Evolutionary conservation across 2,888 invertebrate species (phyloP), one percentile per base, ranked within the genome.

Genomic region (Macrostomum cliftonense): DNA sequence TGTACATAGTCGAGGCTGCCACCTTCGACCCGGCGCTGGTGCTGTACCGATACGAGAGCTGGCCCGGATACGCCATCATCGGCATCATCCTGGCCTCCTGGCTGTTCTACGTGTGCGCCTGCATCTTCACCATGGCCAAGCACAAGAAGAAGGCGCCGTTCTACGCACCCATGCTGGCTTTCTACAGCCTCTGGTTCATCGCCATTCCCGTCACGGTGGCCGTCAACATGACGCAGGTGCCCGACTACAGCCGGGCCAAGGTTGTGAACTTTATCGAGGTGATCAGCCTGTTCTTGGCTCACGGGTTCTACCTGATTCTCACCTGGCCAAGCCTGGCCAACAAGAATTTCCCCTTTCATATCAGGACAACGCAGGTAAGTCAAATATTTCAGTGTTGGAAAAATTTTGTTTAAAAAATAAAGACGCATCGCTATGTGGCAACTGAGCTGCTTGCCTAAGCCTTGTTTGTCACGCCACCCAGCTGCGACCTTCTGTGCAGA

Each of bases 341-440:
- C 64, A 80, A 79, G 61, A 84, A 84, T 63, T 87, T 88, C 61
- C 88, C 88, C 0, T 88, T 83, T 65, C 87, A 88, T 64, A 84
- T 87, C 28, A 73, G 84, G 47, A 86, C 86, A 0, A 81, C 82
- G 0, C 85, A 86, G 71, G 72, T 75, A 50, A 52, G 57, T 43
- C 5, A 4, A 4, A 7, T 9, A 28, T 28, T 28, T 28, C n/a
- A n/a, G n/a, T n/a, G n/a, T n/a, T n/a, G n/a, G n/a, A n/a, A n/a
- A 28, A 28, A 28, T 28, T 28, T 4, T 9, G 28, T 28, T 28
- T 7, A 28, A 28, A 28, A 9, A 28, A 28, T 7, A 9, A 9
- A 28, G 9, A 4, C 9, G 9, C 28, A 28, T 28, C 28, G 28
- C n/a, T 28, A 9, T 28, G 4, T 28, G 9, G 28, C 4, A 28